Conservation (phyloP, 2,888 invertebrate species). For the Tortrix viridana region DNA sequence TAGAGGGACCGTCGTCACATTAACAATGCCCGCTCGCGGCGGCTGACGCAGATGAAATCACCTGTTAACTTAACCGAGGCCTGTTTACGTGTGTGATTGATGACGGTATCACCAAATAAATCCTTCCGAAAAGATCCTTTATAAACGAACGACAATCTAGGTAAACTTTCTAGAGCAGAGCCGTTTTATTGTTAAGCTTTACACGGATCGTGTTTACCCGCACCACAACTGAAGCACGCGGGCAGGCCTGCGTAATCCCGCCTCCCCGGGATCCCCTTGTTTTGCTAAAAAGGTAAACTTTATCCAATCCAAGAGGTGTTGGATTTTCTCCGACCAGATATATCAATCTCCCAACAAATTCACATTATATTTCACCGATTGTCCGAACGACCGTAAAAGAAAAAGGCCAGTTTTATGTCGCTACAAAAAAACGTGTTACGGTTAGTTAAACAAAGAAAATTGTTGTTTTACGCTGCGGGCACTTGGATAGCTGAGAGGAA, state of each 20-base stretch:
- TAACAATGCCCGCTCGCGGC: constrained; percentile 43
- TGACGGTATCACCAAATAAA: constrained; percentile 42
- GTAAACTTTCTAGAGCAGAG: constrained; percentile 46
- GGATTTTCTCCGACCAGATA: constrained; percentile 58
- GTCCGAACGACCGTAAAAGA: constrained; percentile 61
- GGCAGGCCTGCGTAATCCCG: constrained; percentile 55
- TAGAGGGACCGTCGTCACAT: constrained; percentile 50
- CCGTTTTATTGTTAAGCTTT: constrained; percentile 63
- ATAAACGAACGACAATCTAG: constrained; percentile 40
- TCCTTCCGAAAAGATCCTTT: constrained; percentile 31
- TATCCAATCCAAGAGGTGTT: constrained; percentile 66
- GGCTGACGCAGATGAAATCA: constrained; percentile 50
- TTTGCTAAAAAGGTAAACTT: constrained; percentile 70
- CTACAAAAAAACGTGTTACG: constrained; percentile 60
- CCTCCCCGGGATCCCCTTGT: constrained; percentile 56
- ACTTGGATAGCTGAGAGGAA: constrained; percentile 14
- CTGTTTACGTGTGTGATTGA: constrained; percentile 55
- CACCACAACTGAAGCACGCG: constrained; percentile 51
- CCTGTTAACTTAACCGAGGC: constrained; percentile 47
- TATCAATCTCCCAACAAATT: constrained; percentile 60
- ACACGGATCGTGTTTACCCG: constrained; percentile 58
- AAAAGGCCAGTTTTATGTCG: constrained; percentile 71
- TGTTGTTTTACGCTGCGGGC: constrained; percentile 52
- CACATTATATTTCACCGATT: constrained; percentile 69
- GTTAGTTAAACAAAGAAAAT: constrained; percentile 76